phyloP scores from a whole-genome alignment of 2,797 vertebrate species.

The Chaenodraco wilsoni region DNA sequence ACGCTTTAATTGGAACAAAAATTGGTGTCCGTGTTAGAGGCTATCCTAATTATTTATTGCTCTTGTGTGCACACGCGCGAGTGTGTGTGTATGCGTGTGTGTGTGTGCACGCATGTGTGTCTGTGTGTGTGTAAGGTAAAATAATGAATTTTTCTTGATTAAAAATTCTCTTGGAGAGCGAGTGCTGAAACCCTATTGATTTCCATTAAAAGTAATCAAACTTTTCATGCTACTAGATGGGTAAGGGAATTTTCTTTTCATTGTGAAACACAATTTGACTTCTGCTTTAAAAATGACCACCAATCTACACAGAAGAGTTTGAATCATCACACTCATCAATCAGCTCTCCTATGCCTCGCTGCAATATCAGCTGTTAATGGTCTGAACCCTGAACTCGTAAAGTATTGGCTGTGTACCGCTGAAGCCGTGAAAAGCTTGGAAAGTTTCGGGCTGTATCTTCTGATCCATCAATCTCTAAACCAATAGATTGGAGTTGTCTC shows the following conservation, averaged over 20 bases:
- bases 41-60: slow-evolving; percentile 52
- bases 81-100: slow-evolving; percentile 10
- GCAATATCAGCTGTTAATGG: slow-evolving; percentile 56
- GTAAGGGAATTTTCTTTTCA: slow-evolving; percentile 53
- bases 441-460: slow-evolving; percentile 66
- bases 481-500: slow-evolving; percentile 68
- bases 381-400: slow-evolving; percentile 62
- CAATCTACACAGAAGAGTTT: slow-evolving; percentile 58
- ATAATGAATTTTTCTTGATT: slow-evolving; percentile 85
- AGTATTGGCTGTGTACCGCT: slow-evolving; percentile 57
- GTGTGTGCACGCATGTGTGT: neutral
- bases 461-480: slow-evolving; percentile 76
- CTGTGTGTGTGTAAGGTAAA: slow-evolving; percentile 38
- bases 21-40: slow-evolving; percentile 16
- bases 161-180: slow-evolving; percentile 76
- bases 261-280: slow-evolving; percentile 76
- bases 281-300: slow-evolving; percentile 70
- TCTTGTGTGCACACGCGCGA: slow-evolving; percentile 1
- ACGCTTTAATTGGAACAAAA: slow-evolving; percentile 48
- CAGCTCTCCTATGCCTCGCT: slow-evolving; percentile 31
- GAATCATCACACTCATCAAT: slow-evolving; percentile 74
- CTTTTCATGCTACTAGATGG: slow-evolving; percentile 75
- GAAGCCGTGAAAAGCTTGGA: slow-evolving; percentile 56
- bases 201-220: slow-evolving; percentile 88
- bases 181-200: slow-evolving; percentile 82